Percentiles rank a stretch among this genome's conserved stretches.
Conservation (phyloP, 2,888 invertebrate species). For the Pollenia griseotomentosa region DNA sequence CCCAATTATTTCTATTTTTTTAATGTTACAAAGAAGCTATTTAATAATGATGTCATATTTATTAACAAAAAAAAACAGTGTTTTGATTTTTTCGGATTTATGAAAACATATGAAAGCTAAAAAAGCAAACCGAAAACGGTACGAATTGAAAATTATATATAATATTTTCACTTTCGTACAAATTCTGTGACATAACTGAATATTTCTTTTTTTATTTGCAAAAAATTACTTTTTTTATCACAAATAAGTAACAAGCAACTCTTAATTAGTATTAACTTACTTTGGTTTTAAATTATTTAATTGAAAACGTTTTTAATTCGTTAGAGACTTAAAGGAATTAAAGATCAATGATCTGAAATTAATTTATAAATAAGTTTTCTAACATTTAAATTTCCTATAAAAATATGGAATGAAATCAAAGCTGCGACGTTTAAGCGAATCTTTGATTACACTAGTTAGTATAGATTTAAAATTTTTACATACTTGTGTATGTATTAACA, state of each 20-base stretch:
- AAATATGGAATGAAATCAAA: not conserved
- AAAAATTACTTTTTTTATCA: not conserved
- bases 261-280: constrained; percentile 9
- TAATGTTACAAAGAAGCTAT: no score
- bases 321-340: not conserved
- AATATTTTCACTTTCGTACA: no score
- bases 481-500: constrained; percentile 10
- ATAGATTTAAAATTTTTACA: constrained; percentile 25
- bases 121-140: no score
- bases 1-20: no score
- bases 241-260: constrained; percentile 2
- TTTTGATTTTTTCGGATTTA: no score
- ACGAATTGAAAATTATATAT: no score
- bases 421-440: not conserved
- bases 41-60: no score
- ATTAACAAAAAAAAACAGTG: no score
- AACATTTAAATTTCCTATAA: not conserved
- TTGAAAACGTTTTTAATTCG: not conserved
- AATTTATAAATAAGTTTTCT: not conserved
- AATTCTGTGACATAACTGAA: no score
- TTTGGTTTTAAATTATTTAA: not conserved
- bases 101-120: no score
- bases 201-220: not conserved
- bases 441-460: constrained; percentile 17
- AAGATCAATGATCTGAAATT: not conserved